A percentile compares a stretch with the other conserved stretches of the same genome.
These are phyloP conservation scores for Crotalus tigris DNA, from an alignment of 2,113 vertebrate genomes.

Conservation along the genomic window DNA sequence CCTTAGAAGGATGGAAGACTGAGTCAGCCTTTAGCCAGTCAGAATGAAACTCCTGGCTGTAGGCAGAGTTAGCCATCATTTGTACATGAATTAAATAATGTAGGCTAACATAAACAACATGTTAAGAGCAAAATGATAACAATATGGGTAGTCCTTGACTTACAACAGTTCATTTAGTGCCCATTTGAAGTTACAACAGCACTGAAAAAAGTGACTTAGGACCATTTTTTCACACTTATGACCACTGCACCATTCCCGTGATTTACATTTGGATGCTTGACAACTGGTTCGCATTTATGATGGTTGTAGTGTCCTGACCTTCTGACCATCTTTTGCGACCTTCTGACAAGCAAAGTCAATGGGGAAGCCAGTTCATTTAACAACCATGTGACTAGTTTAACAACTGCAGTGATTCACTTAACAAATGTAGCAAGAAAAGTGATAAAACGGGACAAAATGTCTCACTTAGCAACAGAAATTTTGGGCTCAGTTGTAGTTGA, in stretches of 20 bases:
- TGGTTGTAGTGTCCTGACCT: background rate
- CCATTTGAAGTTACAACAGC: background rate
- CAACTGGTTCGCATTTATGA: background rate
- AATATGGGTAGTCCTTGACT: background rate
- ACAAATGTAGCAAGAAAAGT: background rate
- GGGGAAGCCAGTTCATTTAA: background rate
- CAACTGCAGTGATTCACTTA: background rate
- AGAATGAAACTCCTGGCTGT: background rate
- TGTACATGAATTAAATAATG: accelerated
- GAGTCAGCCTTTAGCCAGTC: background rate
- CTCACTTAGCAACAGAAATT: background rate
- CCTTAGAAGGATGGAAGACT: background rate
- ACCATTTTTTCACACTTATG: background rate
- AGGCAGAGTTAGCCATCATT: background rate
- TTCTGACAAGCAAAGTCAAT: background rate
- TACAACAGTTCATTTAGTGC: background rate
- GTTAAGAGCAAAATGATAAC: slow-evolving; percentile 35
- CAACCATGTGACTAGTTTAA: background rate
- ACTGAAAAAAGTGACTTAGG: background rate
- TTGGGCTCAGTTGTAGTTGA: background rate
- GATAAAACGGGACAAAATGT: background rate
- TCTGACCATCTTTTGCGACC: background rate
- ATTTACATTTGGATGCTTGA: background rate
- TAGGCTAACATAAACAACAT: background rate
- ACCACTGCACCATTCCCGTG: background rate